A percentile compares a stretch with the other conserved stretches of the same genome.
phyloP scores from a whole-genome alignment of 1,140 invertebrate genomes.

The Hylaeus anthracinus region DNA sequence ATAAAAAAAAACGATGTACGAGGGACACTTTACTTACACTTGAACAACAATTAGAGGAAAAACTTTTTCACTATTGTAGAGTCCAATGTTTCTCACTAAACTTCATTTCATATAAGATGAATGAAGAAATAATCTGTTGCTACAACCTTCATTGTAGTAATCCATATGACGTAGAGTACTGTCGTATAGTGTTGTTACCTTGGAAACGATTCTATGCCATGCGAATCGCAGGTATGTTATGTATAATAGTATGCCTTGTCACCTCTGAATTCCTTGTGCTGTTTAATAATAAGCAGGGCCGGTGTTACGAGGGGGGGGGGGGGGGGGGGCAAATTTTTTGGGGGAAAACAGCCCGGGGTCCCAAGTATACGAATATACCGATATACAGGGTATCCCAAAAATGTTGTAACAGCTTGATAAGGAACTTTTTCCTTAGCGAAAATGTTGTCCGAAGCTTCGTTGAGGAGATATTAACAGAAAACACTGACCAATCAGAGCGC shows the following conservation, averaged over 20 bases:
- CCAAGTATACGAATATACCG: too few relatives aligned
- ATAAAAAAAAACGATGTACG: background rate
- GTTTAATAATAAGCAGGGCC: background rate
- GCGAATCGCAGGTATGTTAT: conserved; percentile 27
- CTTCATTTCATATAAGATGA: conserved; percentile 3
- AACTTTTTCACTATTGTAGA: conserved; percentile 15
- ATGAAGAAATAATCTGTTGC: conserved; percentile 38
- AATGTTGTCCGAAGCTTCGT: too few relatives aligned
- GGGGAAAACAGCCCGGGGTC: too few relatives aligned
- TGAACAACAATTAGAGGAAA: conserved; percentile 18
- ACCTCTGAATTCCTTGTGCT: background rate
- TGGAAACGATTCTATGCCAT: conserved; percentile 52
- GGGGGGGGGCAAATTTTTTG: too few relatives aligned
- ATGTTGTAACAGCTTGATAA: too few relatives aligned
- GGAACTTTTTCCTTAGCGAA: too few relatives aligned
- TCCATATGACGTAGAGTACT: conserved; percentile 42
- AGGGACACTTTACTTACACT: conserved; percentile 12
- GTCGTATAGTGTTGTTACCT: conserved; percentile 42
- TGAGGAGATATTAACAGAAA: too few relatives aligned
- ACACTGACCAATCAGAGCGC: too few relatives aligned
- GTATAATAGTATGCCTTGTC: background rate
- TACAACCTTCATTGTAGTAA: conserved; percentile 43
- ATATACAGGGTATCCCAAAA: too few relatives aligned
- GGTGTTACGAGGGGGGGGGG: too few relatives aligned
- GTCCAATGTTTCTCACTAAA: background rate